These are phyloP conservation scores for Bergia sp. DNA, from an alignment of 92 coral and sea anemone species.

Conservation along the genomic window DNA sequence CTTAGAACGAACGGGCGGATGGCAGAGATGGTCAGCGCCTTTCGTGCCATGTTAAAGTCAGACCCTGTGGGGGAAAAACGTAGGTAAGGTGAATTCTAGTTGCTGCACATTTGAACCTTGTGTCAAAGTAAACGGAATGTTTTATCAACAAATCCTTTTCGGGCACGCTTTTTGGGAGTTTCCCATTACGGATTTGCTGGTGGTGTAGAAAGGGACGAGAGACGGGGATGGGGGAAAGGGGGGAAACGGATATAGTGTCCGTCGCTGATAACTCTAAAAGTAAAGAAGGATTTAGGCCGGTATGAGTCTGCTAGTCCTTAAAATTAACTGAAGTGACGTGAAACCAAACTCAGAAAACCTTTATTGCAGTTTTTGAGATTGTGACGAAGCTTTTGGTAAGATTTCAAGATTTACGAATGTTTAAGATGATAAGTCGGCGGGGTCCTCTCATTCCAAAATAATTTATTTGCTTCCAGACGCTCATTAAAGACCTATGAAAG, in stretches of 20 bases:
- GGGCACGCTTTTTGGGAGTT: not conserved
- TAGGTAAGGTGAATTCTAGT: not conserved
- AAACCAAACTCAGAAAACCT: too few species aligned
- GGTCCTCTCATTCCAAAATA: too few species aligned
- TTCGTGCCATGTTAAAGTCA: constrained; percentile 9
- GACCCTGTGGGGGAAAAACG: not conserved
- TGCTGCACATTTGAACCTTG: too few species aligned
- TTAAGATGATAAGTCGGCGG: too few species aligned
- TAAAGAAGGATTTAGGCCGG: not conserved
- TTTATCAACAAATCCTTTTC: too few species aligned
- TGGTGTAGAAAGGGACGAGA: not conserved
- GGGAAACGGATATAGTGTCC: not conserved
- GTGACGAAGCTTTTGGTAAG: too few species aligned
- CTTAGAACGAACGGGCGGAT: constrained; percentile 1
- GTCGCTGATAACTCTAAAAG: not conserved
- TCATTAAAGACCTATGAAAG: too few species aligned
- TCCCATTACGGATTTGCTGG: not conserved
- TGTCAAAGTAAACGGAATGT: too few species aligned
- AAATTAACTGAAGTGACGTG: too few species aligned
- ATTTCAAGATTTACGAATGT: too few species aligned
- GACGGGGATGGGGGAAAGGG: not conserved
- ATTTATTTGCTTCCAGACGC: too few species aligned
- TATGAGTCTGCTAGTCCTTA: not conserved
- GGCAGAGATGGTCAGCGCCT: not conserved
- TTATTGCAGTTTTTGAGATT: too few species aligned